Base-by-base conservation (phyloP, 92 coral and sea anemone species). In the Epizoanthus fatuus region DNA sequence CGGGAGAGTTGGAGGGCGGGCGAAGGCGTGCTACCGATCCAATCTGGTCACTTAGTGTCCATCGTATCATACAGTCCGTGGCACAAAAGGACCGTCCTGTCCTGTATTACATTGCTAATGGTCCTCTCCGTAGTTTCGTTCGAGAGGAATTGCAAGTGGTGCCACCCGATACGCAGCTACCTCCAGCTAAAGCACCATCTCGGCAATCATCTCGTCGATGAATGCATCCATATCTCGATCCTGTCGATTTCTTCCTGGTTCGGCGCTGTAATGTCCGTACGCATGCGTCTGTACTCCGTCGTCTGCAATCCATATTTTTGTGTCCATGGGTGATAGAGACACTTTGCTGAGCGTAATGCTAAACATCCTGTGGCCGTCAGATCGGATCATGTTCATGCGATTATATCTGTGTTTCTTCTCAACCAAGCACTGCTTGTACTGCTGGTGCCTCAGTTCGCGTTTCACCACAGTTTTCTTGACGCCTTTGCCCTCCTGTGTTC, bases 281-380 rank as follows among this genome's bases (percentile, higher is more conserved):
- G 85, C 89, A 56, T 25, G 37, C 63, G 81, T 86, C 69, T 3
- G 0, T 9, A 86, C 47, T 4, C 81, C 87, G 13, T 69, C 40
- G 52, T 70, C 63, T 60, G 42, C 65, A n/a, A 86, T 86, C 63
- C 53, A 78, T 11, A 79, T 53, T 62, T 86, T 81, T 54, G 74
- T 81, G 66, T 81, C 79, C 53, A 81, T 25, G 11, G 79, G 86
- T 51, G 79, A 81, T 0, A 81, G 65, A 35, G 75, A 49, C 32
- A 81, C 51, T 32, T 81, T 81, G 79, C 15, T 68, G 38, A 81
- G 66, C n/a, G 66, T 19, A 42, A 65, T 15, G 15, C 86, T 69
- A 59, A 45, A 69, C 67, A 81, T 69, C 53, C 4, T 49, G 53
- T 81, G 67, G 76, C 57, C 57, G 45, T 52, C 76, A 15, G 49